Evolutionary conservation across 2,113 vertebrate species (phyloP).

Genomic region (Chauna torquata): DNA sequence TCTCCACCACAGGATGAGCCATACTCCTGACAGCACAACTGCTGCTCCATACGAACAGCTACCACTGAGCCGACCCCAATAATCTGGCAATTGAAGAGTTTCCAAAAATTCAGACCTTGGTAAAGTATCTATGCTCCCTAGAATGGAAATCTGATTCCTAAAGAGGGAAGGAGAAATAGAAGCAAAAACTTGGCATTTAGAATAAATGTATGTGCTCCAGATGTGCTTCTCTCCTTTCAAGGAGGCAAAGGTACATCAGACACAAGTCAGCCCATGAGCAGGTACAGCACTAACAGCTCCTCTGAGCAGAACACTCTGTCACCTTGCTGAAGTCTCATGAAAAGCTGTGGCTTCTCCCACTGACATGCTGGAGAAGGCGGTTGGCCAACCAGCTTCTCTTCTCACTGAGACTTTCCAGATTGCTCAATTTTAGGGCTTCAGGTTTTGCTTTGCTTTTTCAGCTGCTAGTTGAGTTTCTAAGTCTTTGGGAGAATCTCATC

Average conservation of each 20-base stretch:
- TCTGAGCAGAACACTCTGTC: background rate
- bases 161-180: background rate
- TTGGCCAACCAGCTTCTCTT: background rate
- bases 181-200: background rate
- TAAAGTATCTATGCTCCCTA: background rate
- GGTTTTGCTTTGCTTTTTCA: background rate
- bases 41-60: background rate
- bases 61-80: fast-evolving
- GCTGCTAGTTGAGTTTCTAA: background rate
- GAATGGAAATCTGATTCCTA: background rate
- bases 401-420: background rate
- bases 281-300: background rate
- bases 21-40: background rate
- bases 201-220: background rate
- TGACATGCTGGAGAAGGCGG: background rate
- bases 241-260: background rate
- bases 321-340: background rate
- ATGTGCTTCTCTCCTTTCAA: background rate
- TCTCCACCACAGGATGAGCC: background rate
- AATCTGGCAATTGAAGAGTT: background rate
- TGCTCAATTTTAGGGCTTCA: background rate
- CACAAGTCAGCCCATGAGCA: background rate
- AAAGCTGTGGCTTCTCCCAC: background rate
- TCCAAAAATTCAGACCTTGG: background rate
- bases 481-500: constrained; percentile 10